Evolutionary conservation across 92 coral and sea anemone species (phyloP).

Genomic region (Nematostella vectensis): DNA sequence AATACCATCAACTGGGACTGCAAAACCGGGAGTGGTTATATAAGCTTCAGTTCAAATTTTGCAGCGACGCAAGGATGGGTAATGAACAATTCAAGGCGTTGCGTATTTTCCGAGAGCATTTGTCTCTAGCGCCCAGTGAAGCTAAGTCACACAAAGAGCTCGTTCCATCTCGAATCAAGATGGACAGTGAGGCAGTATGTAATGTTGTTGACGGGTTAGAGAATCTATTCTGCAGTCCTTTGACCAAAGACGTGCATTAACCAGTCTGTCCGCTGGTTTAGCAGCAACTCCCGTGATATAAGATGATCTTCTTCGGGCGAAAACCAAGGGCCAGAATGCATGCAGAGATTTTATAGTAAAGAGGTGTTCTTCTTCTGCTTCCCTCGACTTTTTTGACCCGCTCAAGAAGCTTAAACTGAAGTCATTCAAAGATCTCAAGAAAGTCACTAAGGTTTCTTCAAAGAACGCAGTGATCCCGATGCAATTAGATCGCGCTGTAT

Average conservation of each 20-base stretch:
- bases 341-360: conserved; percentile 24
- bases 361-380: conserved; percentile 34
- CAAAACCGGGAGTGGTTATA: conserved; percentile 60
- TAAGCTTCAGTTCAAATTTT: conserved; percentile 51
- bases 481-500: conserved; percentile 27
- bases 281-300: conserved; percentile 40
- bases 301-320: conserved; percentile 43
- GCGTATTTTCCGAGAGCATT: conserved; percentile 33
- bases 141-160: conserved; percentile 43
- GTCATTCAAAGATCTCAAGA: conserved; percentile 48
- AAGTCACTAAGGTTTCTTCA: conserved; percentile 28
- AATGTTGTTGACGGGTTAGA: conserved; percentile 41
- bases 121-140: conserved; percentile 24
- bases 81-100: conserved; percentile 43
- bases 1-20: conserved; percentile 52
- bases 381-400: conserved; percentile 38
- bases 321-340: conserved; percentile 17
- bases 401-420: conserved; percentile 43
- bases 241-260: conserved; percentile 37
- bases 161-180: conserved; percentile 47
- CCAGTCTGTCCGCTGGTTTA: conserved; percentile 43
- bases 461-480: conserved; percentile 34
- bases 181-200: conserved; percentile 35
- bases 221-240: conserved; percentile 45
- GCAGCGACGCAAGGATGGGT: conserved; percentile 67